Conservation (phyloP, 2,888 invertebrate genomes). For the Mesopsocus fuscifrons region DNA sequence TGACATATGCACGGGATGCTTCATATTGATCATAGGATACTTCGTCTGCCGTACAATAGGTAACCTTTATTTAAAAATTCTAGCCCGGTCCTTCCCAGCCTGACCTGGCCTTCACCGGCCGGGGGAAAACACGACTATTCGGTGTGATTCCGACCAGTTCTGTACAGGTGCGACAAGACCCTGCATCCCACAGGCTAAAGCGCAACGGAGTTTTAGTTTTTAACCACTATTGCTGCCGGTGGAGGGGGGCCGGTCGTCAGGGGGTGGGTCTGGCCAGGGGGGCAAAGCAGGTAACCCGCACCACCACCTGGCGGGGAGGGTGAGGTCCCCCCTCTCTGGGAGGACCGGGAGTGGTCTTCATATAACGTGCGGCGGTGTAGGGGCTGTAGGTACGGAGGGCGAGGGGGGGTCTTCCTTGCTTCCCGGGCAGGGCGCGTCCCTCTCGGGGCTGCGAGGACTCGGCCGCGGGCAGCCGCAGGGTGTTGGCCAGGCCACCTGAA, state of each 20-base stretch:
- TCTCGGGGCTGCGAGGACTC: neutral
- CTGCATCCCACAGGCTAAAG: too few relatives aligned
- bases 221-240: constrained; percentile 1
- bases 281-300: constrained; percentile 1
- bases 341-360: constrained; percentile 73
- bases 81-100: too few relatives aligned
- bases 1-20: too few relatives aligned
- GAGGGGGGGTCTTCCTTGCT: constrained; percentile 4
- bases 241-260: neutral
- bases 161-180: too few relatives aligned
- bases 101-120: too few relatives aligned
- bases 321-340: constrained; percentile 35
- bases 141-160: too few relatives aligned
- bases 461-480: constrained; percentile 21
- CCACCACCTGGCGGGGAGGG: constrained; percentile 1
- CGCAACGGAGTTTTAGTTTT: too few relatives aligned
- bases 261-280: neutral
- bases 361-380: constrained; percentile 42
- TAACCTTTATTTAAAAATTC: too few relatives aligned
- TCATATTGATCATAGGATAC: too few relatives aligned
- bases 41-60: too few relatives aligned
- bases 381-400: constrained; percentile 13
- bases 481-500: constrained; percentile 17
- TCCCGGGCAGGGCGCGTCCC: neutral
- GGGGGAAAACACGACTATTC: too few relatives aligned